Evolutionary conservation across 2,888 invertebrate species (phyloP).

Genomic region (Glaucopsyche alexis): DNA sequence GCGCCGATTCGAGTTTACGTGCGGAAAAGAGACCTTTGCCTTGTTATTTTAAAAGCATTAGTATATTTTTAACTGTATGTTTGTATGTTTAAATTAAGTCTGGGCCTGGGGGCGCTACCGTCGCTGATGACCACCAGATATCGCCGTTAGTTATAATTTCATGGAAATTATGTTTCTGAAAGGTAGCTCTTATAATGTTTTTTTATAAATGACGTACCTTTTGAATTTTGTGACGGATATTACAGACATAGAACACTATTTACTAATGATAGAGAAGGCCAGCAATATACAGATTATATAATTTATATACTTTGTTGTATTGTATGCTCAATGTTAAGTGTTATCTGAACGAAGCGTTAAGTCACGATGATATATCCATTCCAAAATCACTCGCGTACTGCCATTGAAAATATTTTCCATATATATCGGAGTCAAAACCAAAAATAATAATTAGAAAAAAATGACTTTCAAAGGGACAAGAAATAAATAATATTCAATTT

Average conservation of each 20-base stretch:
- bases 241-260: not conserved
- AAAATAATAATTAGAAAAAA: not conserved
- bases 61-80: too few species aligned
- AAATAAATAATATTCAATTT: not conserved
- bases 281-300: not conserved
- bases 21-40: too few species aligned
- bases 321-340: slow-evolving; percentile 19
- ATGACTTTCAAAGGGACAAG: not conserved
- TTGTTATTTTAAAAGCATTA: too few species aligned
- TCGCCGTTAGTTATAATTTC: not conserved
- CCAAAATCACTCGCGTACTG: slow-evolving; percentile 17
- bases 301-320: slow-evolving; percentile 6
- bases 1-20: not conserved
- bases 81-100: not conserved
- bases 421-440: not conserved
- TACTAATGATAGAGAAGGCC: not conserved
- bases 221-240: not conserved
- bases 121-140: not conserved
- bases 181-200: slow-evolving; percentile 22
- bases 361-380: slow-evolving; percentile 24
- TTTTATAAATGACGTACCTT: slow-evolving; percentile 16
- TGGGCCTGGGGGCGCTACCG: not conserved
- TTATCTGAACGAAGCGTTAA: slow-evolving; percentile 10
- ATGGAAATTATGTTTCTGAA: not conserved
- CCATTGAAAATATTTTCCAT: slow-evolving; percentile 4